Percentiles rank a stretch among this genome's conserved stretches.
phyloP scores from a whole-genome alignment of 1,140 invertebrate species.

The Atta cephalotes region DNA sequence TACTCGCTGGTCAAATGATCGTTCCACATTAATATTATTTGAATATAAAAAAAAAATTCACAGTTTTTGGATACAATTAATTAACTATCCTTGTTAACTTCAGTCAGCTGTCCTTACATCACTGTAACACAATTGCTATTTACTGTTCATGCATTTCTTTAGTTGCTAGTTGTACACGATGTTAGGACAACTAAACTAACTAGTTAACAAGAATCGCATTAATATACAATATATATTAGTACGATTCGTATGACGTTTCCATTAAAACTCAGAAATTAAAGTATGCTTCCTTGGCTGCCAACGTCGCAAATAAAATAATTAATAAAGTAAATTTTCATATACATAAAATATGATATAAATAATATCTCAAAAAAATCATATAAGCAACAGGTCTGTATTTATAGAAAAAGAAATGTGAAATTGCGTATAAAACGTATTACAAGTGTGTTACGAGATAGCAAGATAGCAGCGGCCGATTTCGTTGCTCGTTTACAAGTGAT shows the following conservation, averaged over 20 bases:
- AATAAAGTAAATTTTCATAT: slow-evolving; percentile 22
- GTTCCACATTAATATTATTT: neutral
- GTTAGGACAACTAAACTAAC: neutral
- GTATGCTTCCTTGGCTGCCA: slow-evolving; percentile 5
- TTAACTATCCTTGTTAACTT: neutral
- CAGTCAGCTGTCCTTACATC: slow-evolving; percentile 23
- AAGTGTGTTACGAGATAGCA: slow-evolving; percentile 83
- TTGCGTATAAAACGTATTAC: slow-evolving; percentile 69
- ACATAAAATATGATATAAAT: slow-evolving; percentile 16
- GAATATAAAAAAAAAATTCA: slow-evolving; percentile 5
- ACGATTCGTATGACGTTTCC: neutral
- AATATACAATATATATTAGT: neutral
- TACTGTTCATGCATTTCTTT: neutral
- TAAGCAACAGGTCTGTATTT: slow-evolving; percentile 52
- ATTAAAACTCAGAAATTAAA: slow-evolving; percentile 5
- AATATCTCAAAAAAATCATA: slow-evolving; percentile 33
- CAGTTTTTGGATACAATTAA: neutral
- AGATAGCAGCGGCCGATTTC: slow-evolving; percentile 85
- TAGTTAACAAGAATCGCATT: slow-evolving; percentile 17
- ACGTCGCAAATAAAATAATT: neutral
- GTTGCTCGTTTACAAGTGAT: slow-evolving; percentile 76
- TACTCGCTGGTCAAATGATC: neutral
- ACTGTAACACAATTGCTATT: slow-evolving; percentile 39
- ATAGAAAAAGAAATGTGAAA: slow-evolving; percentile 38
- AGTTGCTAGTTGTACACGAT: neutral